These are phyloP conservation scores for Regulus satrapa DNA, from an alignment of 2,113 vertebrate species.

Conservation along the genomic window DNA sequence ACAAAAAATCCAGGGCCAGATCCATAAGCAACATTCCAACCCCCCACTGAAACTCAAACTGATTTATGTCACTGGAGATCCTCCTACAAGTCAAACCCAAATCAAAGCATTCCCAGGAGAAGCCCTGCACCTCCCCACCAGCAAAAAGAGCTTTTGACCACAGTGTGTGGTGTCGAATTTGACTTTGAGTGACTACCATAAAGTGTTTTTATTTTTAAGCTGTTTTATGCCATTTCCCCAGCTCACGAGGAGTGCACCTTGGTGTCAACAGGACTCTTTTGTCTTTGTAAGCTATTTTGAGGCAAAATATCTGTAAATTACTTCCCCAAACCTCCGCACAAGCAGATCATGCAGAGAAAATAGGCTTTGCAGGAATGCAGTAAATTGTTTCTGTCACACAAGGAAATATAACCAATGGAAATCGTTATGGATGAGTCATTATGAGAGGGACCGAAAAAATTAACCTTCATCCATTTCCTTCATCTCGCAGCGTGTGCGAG, in stretches of 20 bases:
- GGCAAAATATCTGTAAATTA: constrained; percentile 79
- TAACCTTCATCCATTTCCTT: constrained; percentile 66
- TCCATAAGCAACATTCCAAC: background rate
- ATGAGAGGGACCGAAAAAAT: constrained; percentile 71
- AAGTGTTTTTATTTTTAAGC: constrained; percentile 69
- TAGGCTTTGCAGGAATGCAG: constrained; percentile 76
- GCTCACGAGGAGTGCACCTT: constrained; percentile 64
- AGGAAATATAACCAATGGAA: constrained; percentile 77
- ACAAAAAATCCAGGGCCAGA: background rate
- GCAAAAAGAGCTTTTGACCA: background rate
- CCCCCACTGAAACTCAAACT: background rate
- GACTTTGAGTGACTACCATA: constrained; percentile 65
- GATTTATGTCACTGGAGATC: background rate
- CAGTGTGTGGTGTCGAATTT: constrained; percentile 26
- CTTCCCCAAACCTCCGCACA: constrained; percentile 75
- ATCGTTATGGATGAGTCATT: constrained; percentile 78
- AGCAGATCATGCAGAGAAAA: constrained; percentile 82
- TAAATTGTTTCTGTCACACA: constrained; percentile 82
- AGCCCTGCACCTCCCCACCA: accelerated
- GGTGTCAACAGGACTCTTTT: constrained; percentile 75
- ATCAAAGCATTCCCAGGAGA: background rate
- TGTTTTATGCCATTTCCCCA: constrained; percentile 62
- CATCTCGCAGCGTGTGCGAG: background rate
- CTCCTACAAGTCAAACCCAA: background rate
- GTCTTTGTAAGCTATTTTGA: constrained; percentile 80